Conservation (phyloP, 1,140 invertebrate genomes). For the Formica selysi region DNA sequence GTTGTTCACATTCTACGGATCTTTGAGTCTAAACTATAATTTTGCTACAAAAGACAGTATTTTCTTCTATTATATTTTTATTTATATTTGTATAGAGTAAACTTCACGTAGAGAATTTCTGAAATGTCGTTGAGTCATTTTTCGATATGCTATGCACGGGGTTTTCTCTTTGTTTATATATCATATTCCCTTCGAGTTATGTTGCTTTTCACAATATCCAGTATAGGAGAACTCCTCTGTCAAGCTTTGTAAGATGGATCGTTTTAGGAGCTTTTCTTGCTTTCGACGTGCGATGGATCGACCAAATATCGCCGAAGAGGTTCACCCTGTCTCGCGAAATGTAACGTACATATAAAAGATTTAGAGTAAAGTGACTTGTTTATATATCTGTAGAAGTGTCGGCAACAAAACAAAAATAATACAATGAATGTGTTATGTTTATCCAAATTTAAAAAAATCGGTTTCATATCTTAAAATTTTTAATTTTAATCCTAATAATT, state of each 20-base stretch:
- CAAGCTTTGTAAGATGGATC: conserved; percentile 66
- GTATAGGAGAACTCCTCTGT: conserved; percentile 57
- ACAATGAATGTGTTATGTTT: background rate
- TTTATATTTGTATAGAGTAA: background rate
- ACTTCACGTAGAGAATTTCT: conserved; percentile 16
- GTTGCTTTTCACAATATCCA: conserved; percentile 44
- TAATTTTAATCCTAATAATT: background rate
- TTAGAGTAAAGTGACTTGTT: conserved; percentile 43
- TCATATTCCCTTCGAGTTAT: conserved; percentile 5
- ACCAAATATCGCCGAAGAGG: conserved; percentile 50
- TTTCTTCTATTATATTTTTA: conserved; percentile 15
- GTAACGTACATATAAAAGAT: conserved; percentile 47
- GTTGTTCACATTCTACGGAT: background rate
- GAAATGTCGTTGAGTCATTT: conserved; percentile 35
- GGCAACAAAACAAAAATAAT: background rate
- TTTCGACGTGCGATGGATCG: conserved; percentile 48
- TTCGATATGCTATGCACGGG: conserved; percentile 6
- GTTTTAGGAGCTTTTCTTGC: conserved; percentile 31
- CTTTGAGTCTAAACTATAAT: conserved; percentile 14
- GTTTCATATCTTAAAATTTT: background rate
- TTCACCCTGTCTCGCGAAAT: conserved; percentile 40
- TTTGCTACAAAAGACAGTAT: background rate
- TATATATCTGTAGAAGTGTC: background rate
- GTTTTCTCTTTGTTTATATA: conserved; percentile 37
- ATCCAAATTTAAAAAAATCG: background rate